These are phyloP conservation scores for Acanthis flammea DNA, from an alignment of 2,797 vertebrate genomes.

Conservation along the genomic window DNA sequence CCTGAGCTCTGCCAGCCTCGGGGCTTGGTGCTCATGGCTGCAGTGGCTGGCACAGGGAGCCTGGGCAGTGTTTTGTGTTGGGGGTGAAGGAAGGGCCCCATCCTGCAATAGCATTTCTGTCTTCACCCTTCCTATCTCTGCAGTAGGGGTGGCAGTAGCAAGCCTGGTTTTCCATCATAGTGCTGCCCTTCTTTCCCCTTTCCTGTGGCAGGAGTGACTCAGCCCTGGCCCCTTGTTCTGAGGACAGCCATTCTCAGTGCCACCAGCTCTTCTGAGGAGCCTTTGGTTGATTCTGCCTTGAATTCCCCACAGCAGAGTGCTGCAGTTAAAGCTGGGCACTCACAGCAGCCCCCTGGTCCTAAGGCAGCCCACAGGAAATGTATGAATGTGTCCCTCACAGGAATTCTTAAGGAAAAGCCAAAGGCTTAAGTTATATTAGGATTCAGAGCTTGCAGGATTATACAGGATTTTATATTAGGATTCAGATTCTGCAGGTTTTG, in stretches of 20 bases:
- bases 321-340: not conserved
- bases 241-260: not conserved
- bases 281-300: not conserved
- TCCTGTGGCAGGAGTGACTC: not conserved
- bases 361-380: not conserved
- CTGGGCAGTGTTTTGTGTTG: not conserved
- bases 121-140: constrained; percentile 30
- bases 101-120: constrained; percentile 7
- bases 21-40: not conserved
- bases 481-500: not conserved
- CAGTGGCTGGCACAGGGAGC: fast-evolving
- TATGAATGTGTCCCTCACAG: not conserved
- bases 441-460: not conserved
- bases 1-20: not conserved
- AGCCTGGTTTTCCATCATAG: constrained; percentile 6
- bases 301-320: not conserved
- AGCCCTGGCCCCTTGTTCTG: not conserved
- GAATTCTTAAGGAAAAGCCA: not conserved
- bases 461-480: not conserved
- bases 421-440: not conserved
- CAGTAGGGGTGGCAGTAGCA: not conserved
- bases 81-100: not conserved
- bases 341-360: not conserved
- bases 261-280: not conserved
- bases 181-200: constrained; percentile 60